Evolutionary conservation across 1,140 invertebrate species (phyloP), one percentile per base, ranked within the genome.

Genomic region (Lycorma delicatula): DNA sequence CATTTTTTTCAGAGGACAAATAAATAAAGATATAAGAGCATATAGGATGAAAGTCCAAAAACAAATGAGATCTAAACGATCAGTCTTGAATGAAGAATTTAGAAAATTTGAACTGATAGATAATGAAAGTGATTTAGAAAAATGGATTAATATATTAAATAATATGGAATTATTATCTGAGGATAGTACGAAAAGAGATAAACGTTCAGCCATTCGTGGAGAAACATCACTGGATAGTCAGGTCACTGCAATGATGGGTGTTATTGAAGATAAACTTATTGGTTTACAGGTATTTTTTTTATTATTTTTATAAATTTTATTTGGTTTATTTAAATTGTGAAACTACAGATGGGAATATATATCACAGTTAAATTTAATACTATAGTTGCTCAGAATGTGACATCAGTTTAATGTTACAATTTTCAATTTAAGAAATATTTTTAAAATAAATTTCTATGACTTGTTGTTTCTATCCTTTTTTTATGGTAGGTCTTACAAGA

Each of bases 201-300:
- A 60, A 41, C 63, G 65, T 56, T 64, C 60, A 22, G 56, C n/a
- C n/a, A n/a, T n/a, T n/a, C n/a, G n/a, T n/a, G n/a, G 27, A 9
- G 52, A 49, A 4, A 56, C 62, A 20, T 36, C 52, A 25, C 25
- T 65, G 3, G 56, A 58, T 48, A 59, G 72, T 34, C 74, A 81
- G 44, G 77, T 82, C 3, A 77, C 79, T 18, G 74, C 76, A 52
- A 79, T 82, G 29, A 82, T 84, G 72, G 78, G 82, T 65, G 80
- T 79, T 58, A 79, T 85, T 38, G 75, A 82, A 61, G 77, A 77
- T 60, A 74, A 80, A 65, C 60, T 82, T 16, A 67, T 74, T 52
- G 76, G 76, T 52, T 69, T 82, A 9, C 76, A 78, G 70, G 77
- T 78, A 66, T 59, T 18, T 23, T 2, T n/a, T n/a, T n/a, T n/a